Evolutionary conservation across 2,888 invertebrate species (phyloP), one percentile per base, ranked within the genome.

Genomic region (Idaea dimidiata): DNA sequence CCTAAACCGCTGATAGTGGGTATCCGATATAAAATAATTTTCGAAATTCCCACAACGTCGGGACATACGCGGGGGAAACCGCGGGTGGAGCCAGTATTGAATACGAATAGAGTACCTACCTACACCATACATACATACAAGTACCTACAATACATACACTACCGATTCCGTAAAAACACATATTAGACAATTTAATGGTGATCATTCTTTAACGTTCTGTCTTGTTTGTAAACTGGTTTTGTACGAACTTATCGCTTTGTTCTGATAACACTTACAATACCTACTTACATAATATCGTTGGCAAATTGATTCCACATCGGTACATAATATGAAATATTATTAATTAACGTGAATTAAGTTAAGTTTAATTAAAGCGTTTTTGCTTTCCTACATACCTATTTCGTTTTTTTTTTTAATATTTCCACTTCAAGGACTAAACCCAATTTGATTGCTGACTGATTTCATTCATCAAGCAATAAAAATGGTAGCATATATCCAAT

Each of bases 191-290:
- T 43, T 43, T 8, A 43, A 43, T 43, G 43, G 14, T 43, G 14
- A 43, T 24, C 24, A 24, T 24, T 24, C 43, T 14, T 43, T 43
- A 43, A 10, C 43, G 43, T 43, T 43, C 43, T 43, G 43, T 43
- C 43, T 43, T 43, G 43, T 43, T 43, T 10, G 43, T 43, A 43
- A 43, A 43, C 43, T 14, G 43, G 43, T 43, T 43, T 43, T 10
- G 43, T 43, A 43, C 43, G 43, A 43, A 43, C 14, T 43, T 43
- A 43, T 43, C 43, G 43, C 43, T 43, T 43, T 43, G 43, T 43
- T 43, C 43, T 43, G 43, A 43, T 43, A 43, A 6, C 5, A 43
- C 43, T 43, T 43, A 43, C 43, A 43, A 43, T 59, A 56, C 62
- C 43, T 43, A 43, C 43, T 43, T 43, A 43, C 43, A 43, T 43